Percentiles rank a stretch among this genome's conserved stretches.
These are phyloP conservation scores for Lacerta agilis DNA, from an alignment of 2,797 vertebrate genomes.

Conservation along the genomic window DNA sequence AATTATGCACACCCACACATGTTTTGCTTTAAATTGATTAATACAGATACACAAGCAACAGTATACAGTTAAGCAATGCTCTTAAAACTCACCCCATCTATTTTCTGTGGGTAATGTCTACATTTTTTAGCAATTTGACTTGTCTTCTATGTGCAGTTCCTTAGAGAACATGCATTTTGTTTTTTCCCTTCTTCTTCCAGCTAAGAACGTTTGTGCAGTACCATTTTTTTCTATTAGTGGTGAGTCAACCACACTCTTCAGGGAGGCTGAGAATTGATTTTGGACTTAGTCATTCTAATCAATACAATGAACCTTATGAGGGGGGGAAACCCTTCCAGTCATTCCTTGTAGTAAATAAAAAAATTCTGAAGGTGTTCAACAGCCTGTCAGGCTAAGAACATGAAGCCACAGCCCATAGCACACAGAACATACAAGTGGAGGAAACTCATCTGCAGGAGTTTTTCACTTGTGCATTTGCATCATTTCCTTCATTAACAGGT, in stretches of 20 bases:
- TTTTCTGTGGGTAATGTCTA: slow-evolving; percentile 20
- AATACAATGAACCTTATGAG: slow-evolving; percentile 36
- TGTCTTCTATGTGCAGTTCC: neutral
- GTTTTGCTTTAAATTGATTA: slow-evolving; percentile 1
- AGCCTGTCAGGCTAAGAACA: slow-evolving; percentile 9
- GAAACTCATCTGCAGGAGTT: neutral
- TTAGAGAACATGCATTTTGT: neutral
- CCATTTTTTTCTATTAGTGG: neutral
- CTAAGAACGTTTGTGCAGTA: slow-evolving; percentile 20
- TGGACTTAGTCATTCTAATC: slow-evolving; percentile 50
- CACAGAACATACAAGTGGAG: neutral
- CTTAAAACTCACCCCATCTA: neutral
- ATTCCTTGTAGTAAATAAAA: slow-evolving; percentile 54
- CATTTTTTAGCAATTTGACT: slow-evolving; percentile 15
- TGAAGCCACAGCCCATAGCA: neutral
- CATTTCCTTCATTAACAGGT: slow-evolving; percentile 32
- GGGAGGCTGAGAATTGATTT: slow-evolving; percentile 45
- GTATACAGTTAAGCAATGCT: neutral
- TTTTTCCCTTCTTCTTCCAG: neutral
- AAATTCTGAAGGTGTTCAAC: slow-evolving; percentile 25
- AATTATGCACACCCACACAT: neutral
- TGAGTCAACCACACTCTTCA: slow-evolving; percentile 32
- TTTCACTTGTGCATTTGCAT: neutral
- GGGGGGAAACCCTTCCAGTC: neutral
- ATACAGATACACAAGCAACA: neutral